Conservation (phyloP, 2,113 vertebrate genomes). For the Chionomys nivalis region DNA sequence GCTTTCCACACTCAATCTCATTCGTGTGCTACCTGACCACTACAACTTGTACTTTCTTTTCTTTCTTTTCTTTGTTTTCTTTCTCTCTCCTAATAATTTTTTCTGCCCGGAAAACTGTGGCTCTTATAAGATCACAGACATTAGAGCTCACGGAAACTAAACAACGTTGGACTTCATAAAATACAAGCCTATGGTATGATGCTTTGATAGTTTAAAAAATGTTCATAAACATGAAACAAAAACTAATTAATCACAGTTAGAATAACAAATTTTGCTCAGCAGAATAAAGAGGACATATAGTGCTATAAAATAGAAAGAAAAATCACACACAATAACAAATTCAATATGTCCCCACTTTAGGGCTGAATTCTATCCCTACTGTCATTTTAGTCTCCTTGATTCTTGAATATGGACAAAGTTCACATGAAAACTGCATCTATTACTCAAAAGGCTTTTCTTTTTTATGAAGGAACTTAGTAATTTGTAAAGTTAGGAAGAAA, state of each 20-base stretch:
- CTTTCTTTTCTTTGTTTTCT: too few relatives aligned
- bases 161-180: not conserved
- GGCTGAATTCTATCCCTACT: constrained; percentile 14
- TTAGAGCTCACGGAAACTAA: not conserved
- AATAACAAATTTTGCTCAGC: not conserved
- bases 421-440: constrained; percentile 45
- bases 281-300: not conserved
- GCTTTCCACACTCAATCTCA: not conserved
- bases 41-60: not conserved
- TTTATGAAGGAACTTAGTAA: constrained; percentile 25
- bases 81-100: not conserved
- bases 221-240: not conserved
- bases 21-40: not conserved
- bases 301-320: not conserved
- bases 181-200: not conserved
- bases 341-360: not conserved
- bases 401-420: constrained; percentile 31
- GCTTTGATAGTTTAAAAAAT: constrained; percentile 35
- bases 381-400: not conserved
- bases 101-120: not conserved
- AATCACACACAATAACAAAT: not conserved
- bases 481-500: constrained; percentile 33
- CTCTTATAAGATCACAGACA: not conserved
- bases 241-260: not conserved
- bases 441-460: not conserved